A percentile compares a stretch with the other conserved stretches of the same genome.
Conservation (phyloP, 2,888 invertebrate genomes). For the Norana najaformis region DNA sequence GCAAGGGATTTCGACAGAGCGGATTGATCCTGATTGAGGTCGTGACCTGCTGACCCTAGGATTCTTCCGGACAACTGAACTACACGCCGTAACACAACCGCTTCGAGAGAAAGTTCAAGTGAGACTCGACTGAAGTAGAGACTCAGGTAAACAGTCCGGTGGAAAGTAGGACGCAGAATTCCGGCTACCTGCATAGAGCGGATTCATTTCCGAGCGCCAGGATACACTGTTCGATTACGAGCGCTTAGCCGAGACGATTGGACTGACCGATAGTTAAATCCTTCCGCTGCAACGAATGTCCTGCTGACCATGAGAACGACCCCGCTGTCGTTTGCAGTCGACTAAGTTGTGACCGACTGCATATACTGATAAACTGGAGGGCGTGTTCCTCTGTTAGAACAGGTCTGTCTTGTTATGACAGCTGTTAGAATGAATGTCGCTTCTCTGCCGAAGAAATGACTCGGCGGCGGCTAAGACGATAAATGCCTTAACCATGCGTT, state of each 20-base stretch:
- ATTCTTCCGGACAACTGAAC: background rate
- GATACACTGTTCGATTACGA: background rate
- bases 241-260: background rate
- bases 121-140: background rate
- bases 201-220: background rate
- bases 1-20: background rate
- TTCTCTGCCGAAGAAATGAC: background rate
- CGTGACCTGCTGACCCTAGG: background rate
- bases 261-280: background rate
- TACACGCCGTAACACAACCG: background rate
- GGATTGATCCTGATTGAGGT: background rate
- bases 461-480: background rate
- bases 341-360: background rate
- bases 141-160: background rate
- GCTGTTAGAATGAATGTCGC: background rate
- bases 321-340: too few relatives aligned
- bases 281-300: background rate
- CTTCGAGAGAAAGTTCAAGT: background rate
- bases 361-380: background rate
- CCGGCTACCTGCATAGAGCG: background rate
- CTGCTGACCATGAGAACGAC: background rate
- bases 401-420: background rate
- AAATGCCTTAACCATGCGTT: background rate
- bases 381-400: background rate
- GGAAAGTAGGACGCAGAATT: background rate